Percentiles rank a stretch among this genome's conserved stretches.
Conservation (phyloP, 2,888 invertebrate genomes). For the Seira sanloemensis region DNA sequence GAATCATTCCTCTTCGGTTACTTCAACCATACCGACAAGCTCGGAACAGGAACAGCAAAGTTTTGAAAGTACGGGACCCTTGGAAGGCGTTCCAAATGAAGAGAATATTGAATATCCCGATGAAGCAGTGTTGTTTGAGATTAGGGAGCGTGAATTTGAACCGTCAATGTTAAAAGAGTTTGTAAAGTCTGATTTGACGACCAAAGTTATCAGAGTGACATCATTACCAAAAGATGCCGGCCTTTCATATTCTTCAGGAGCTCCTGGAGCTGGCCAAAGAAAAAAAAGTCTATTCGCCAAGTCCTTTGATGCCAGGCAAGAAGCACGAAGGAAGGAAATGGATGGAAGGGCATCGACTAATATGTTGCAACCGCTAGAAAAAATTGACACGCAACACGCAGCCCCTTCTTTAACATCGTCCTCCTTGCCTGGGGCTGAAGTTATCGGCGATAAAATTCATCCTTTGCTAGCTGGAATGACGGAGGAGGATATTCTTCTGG, state of each 20-base stretch:
- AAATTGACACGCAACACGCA: neutral
- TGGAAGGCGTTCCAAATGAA: neutral
- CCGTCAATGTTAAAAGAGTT: slow-evolving; percentile 45
- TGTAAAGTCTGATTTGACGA: neutral
- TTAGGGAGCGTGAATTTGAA: slow-evolving; percentile 58
- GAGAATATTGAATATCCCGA: slow-evolving; percentile 29
- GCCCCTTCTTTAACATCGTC: neutral
- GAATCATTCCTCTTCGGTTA: too few relatives aligned
- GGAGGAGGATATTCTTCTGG: slow-evolving; percentile 84
- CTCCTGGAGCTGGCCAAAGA: neutral
- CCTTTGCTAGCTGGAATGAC: slow-evolving; percentile 79
- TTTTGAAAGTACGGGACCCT: neutral
- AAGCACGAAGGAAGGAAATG: neutral
- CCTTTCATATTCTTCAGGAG: too few relatives aligned
- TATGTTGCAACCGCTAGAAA: too few relatives aligned
- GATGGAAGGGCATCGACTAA: neutral
- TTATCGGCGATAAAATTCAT: slow-evolving; percentile 47
- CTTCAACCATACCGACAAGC: neutral
- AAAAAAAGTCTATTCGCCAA: slow-evolving; percentile 73
- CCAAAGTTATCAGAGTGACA: slow-evolving; percentile 13
- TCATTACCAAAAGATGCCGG: neutral
- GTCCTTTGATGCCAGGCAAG: slow-evolving; percentile 59
- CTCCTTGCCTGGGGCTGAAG: neutral
- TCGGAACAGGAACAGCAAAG: neutral
- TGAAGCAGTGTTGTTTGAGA: slow-evolving; percentile 35